Evolutionary conservation across 2,888 invertebrate genomes (phyloP).

Genomic region (Protonemura montana): DNA sequence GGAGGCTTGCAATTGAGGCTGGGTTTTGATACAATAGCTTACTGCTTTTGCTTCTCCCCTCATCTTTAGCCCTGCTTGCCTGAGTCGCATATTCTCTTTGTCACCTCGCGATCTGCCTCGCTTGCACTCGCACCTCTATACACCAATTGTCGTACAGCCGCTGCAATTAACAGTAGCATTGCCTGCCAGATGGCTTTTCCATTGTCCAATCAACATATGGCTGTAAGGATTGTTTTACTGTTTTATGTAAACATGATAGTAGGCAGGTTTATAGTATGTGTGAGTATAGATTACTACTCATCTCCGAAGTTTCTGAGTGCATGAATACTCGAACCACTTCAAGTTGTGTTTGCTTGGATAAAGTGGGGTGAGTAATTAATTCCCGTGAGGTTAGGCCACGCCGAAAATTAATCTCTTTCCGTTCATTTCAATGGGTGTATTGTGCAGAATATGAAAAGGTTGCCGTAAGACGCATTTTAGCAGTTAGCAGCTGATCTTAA

Average conservation of each 20-base stretch:
- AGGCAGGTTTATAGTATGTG: neutral
- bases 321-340: constrained; percentile 28
- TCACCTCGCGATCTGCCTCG: constrained; percentile 5
- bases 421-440: constrained; percentile 44
- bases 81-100: neutral
- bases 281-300: constrained; percentile 8
- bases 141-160: neutral
- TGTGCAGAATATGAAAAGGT: constrained; percentile 44
- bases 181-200: constrained; percentile 31
- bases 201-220: constrained; percentile 37
- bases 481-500: constrained; percentile 32
- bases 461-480: constrained; percentile 37
- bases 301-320: constrained; percentile 20
- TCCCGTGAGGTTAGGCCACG: constrained; percentile 45
- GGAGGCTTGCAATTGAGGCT: constrained; percentile 30
- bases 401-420: constrained; percentile 48
- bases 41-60: constrained; percentile 10
- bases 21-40: constrained; percentile 38
- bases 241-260: constrained; percentile 34
- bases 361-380: constrained; percentile 44
- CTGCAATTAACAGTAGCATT: constrained; percentile 33
- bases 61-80: neutral
- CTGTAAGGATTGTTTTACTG: constrained; percentile 37
- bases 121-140: neutral
- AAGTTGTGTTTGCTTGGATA: constrained; percentile 31